Evolutionary conservation across 1,140 invertebrate species (phyloP).

Genomic region (Hermetia illucens): DNA sequence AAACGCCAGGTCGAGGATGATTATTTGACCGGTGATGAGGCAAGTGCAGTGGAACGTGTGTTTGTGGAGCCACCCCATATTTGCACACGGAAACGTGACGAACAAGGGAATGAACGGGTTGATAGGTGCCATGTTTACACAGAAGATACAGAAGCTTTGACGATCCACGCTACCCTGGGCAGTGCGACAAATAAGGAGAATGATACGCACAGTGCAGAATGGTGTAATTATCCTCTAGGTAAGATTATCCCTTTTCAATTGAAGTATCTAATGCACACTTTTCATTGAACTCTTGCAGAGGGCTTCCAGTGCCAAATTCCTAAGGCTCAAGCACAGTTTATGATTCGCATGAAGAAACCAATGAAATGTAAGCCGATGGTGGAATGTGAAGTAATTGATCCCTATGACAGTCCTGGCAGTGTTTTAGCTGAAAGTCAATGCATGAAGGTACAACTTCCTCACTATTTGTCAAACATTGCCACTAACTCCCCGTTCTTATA

Average conservation of each 20-base stretch:
- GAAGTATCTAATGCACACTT: background rate
- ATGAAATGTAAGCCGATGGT: slow-evolving; percentile 39
- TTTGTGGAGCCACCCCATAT: slow-evolving; percentile 41
- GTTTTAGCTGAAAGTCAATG: slow-evolving; percentile 50
- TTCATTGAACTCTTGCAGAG: slow-evolving; percentile 18
- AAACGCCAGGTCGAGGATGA: no score
- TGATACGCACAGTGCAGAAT: slow-evolving; percentile 23
- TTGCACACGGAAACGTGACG: slow-evolving; percentile 33
- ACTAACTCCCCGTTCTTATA: background rate
- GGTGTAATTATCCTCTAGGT: slow-evolving; percentile 42
- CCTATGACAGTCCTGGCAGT: slow-evolving; percentile 45
- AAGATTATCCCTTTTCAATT: slow-evolving; percentile 4
- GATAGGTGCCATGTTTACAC: slow-evolving; percentile 40
- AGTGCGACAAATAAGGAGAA: slow-evolving; percentile 30
- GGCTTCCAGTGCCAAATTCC: slow-evolving; percentile 44
- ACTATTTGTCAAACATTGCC: no score
- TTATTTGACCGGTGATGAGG: no score
- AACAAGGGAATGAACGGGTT: slow-evolving; percentile 16
- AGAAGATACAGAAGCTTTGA: slow-evolving; percentile 29
- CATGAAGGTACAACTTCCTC: background rate
- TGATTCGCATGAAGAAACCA: slow-evolving; percentile 19
- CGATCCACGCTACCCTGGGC: slow-evolving; percentile 31
- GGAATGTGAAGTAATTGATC: slow-evolving; percentile 49
- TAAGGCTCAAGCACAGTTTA: slow-evolving; percentile 19
- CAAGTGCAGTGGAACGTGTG: slow-evolving; percentile 11